Evolutionary conservation across 2,113 vertebrate genomes (phyloP), one percentile per base, ranked within the genome.

Genomic region (Triplophysa dalaica): DNA sequence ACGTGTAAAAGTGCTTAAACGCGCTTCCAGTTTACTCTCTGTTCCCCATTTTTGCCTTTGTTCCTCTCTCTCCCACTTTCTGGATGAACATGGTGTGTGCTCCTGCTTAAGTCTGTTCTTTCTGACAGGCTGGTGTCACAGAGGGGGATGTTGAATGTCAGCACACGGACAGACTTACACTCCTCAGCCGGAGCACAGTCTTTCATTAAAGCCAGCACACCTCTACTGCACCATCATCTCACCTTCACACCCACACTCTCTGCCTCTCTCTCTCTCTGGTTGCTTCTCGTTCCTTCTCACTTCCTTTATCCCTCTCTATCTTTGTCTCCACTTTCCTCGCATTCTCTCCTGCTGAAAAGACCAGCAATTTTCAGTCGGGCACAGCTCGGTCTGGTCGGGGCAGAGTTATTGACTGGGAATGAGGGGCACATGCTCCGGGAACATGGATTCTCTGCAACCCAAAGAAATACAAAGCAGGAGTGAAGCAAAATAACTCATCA

Each of bases 131-230:
- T 75, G 58, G 69, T 81, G 79, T 83, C 78, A 81, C 62, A 41
- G 78, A 81, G 12, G 74, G 52, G 70, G 78, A 77, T 83, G 67
- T 83, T 26, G 77, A 70, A 79, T 83, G 82, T 83, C 78, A 83
- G 74, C 58, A 19, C 12, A 26, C 19, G 8, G 68, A 66, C 78
- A 81, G 78, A 54, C 82, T 61, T 83, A 68, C 78, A 73, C 67
- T 48, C 38, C 62, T 61, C 62, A 43, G 24, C 48, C 50, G 64
- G 80, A 81, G 68, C 75, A 64, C 79, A 68, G 19, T 78, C 63
- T 84, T 81, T 84, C 80, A 84, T 84, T 82, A 85, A 80, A 78
- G 41, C 80, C 45, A 82, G 79, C 66, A 67, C 54, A 75, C 48
- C 66, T 70, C 61, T 4, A 54, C 72, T 75, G 69, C 70, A 4